Evolutionary conservation across 2,797 vertebrate genomes (phyloP), one percentile per base, ranked within the genome.

Genomic region (Alca torda): DNA sequence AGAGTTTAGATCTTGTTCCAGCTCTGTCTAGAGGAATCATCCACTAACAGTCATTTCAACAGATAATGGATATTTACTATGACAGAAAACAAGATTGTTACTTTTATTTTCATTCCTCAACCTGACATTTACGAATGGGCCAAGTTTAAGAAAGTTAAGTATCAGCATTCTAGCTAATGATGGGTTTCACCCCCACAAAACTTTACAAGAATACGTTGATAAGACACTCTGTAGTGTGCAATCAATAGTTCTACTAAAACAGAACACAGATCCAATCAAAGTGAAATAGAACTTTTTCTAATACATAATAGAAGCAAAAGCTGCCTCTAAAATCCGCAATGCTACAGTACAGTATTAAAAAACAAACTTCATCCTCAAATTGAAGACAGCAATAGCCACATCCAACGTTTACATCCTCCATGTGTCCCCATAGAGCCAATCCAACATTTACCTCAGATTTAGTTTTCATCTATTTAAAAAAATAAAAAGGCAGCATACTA

Each of bases 51-150:
- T 31, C 41, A 77, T 43, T 90, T 89, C 74, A 84, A 84, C 31
- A 81, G 86, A 30, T n/a, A 87, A 81, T 0, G 0, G 15, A 20
- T 16, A 39, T 74, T 89, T 84, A 59, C 35, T 21, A 89, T 33
- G 48, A 65, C 33, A 85, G 48, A 56, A 90, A 75, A 87, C 73
- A 19, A 84, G 94, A 56, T 12, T 63, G 13, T 20, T 72, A 24
- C 68, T 84, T 70, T n/a, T 46, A 6, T 57, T 93, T 69, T 84
- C 41, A 83, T 83, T 96, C 63, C 88, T 93, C 65, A 94, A 57
- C 26, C 39, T 88, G 48, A 68, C 56, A 93, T 72, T 60, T 89
- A 83, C 1, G 8, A 95, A 93, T 10, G 12, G 30, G 24, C 9
- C 50, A 89, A 92, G 33, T 67, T 76, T 51, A 84, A 78, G 30